These are phyloP conservation scores for Augochlorella aurata DNA, from an alignment of 2,888 invertebrate genomes.

Conservation along the genomic window DNA sequence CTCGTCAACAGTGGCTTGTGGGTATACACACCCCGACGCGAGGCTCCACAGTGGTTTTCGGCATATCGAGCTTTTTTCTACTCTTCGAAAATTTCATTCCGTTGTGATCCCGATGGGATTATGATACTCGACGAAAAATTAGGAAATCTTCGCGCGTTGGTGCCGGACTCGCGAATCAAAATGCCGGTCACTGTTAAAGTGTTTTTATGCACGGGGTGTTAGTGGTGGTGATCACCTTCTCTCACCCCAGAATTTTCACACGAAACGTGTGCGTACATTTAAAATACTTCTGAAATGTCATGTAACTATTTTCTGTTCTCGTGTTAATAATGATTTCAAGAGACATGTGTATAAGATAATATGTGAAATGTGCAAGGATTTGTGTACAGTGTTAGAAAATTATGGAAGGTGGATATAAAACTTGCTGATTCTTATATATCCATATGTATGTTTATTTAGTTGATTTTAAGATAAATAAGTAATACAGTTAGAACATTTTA, in stretches of 20 bases:
- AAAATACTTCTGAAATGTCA: constrained; percentile 33
- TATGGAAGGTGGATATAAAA: constrained; percentile 35
- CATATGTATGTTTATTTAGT: not conserved
- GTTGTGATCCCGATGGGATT: not conserved
- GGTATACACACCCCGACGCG: constrained; percentile 79
- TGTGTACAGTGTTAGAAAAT: constrained; percentile 40
- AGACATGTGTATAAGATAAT: constrained; percentile 28
- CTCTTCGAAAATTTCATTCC: constrained; percentile 9
- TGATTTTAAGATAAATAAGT: constrained; percentile 3
- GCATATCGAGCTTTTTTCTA: constrained; percentile 41
- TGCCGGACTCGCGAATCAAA: constrained; percentile 55
- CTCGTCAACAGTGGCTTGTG: constrained; percentile 78
- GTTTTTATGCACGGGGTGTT: constrained; percentile 70
- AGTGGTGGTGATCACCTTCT: constrained; percentile 55
- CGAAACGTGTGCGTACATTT: constrained; percentile 39
- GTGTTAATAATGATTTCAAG: constrained; percentile 12
- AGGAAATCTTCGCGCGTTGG: constrained; percentile 28
- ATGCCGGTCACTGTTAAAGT: constrained; percentile 71
- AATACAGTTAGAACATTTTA: constrained; percentile 24
- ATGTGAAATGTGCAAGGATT: constrained; percentile 39
- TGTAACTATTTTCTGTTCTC: constrained; percentile 18
- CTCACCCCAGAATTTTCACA: constrained; percentile 55
- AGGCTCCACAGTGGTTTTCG: constrained; percentile 55
- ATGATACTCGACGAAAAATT: constrained; percentile 32
- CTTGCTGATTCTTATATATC: constrained; percentile 25